These are phyloP conservation scores for Amblyopsis rosae DNA, from an alignment of 2,113 vertebrate genomes.

Conservation along the genomic window DNA sequence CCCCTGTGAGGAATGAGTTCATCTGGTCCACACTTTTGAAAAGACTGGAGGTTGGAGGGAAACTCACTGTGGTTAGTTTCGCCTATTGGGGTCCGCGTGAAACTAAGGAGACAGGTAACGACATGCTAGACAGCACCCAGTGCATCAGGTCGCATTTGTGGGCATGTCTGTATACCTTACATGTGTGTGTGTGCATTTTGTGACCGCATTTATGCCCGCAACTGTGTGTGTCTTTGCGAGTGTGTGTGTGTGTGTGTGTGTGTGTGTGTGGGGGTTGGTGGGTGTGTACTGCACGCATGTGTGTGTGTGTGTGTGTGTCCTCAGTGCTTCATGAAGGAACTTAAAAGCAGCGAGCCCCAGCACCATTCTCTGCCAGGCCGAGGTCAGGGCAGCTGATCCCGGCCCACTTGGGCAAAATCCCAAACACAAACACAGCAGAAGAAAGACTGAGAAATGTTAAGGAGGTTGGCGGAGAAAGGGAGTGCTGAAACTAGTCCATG, in stretches of 20 bases:
- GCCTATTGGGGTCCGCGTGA: neutral
- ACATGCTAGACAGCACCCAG: too few relatives aligned
- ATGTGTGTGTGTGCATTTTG: neutral
- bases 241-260: conserved; percentile 33
- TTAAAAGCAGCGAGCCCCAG: conserved; percentile 44
- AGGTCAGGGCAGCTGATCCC: conserved; percentile 81
- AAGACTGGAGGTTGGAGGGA: conserved; percentile 46
- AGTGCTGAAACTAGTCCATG: conserved; percentile 64
- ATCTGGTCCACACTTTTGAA: conserved; percentile 39
- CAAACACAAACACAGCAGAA: conserved; percentile 76
- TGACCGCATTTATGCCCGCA: too few relatives aligned
- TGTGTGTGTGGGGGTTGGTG: conserved; percentile 35
- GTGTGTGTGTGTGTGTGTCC: too few relatives aligned
- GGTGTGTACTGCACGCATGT: too few relatives aligned
- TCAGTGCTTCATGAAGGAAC: too few relatives aligned
- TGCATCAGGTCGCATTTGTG: neutral
- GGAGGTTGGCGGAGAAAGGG: conserved; percentile 57
- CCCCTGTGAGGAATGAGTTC: conserved; percentile 34
- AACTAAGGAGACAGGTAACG: too few relatives aligned
- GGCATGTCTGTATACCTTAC: neutral
- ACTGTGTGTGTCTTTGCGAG: neutral
- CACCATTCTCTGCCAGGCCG: conserved; percentile 65
- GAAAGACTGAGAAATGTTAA: conserved; percentile 61
- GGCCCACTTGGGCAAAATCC: conserved; percentile 77
- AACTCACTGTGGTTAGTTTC: conserved; percentile 15